A percentile compares a stretch with the other conserved stretches of the same genome.
Conservation (phyloP, 2,113 vertebrate genomes). For the Saimiri boliviensis region DNA sequence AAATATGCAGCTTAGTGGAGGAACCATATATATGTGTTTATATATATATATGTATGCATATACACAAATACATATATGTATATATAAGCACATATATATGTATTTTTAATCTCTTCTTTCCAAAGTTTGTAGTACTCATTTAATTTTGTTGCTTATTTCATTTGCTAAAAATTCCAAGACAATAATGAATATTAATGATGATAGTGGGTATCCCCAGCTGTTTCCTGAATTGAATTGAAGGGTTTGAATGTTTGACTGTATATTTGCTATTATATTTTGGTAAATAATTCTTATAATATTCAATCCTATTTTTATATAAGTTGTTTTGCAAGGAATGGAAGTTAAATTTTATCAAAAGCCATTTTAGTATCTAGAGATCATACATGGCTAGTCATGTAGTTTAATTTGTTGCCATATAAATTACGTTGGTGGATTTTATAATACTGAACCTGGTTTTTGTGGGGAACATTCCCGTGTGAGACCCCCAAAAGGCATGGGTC, state of each 20-base stretch:
- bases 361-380: background rate
- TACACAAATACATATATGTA: background rate
- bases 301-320: background rate
- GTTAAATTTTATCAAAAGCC: background rate
- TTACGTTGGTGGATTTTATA: background rate
- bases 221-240: background rate
- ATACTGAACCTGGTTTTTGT: background rate
- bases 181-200: background rate
- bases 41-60: rapidly evolving
- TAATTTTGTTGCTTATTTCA: background rate
- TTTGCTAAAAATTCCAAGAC: background rate
- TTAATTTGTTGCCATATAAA: background rate
- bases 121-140: background rate
- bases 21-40: no score
- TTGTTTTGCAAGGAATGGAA: background rate
- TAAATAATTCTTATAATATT: background rate
- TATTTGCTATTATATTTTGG: background rate
- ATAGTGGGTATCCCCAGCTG: background rate
- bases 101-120: background rate
- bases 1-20: no score
- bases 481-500: no score
- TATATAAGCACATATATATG: background rate
- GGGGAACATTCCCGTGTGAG: no score
- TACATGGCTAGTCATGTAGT: background rate
- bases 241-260: background rate